Evolutionary conservation across 2,113 vertebrate species (phyloP).

Genomic region (Sakesphorus luctuosus): DNA sequence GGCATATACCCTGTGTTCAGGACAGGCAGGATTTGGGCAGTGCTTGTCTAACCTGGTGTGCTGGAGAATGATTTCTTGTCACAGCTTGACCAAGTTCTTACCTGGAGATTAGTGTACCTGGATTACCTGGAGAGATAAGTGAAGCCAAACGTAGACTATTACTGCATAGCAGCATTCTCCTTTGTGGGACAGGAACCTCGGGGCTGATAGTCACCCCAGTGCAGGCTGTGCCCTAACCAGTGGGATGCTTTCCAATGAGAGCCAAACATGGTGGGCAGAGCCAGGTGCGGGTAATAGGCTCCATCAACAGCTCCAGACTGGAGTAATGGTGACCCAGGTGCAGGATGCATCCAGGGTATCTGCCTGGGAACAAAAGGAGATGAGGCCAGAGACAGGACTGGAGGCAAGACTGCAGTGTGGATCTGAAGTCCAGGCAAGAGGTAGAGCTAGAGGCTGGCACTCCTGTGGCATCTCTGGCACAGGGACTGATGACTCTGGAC

Average conservation of each 20-base stretch:
- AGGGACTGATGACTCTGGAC: neutral
- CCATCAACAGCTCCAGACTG: neutral
- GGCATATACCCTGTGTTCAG: neutral
- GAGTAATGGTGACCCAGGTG: neutral
- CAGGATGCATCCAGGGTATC: neutral
- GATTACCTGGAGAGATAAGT: too few species aligned
- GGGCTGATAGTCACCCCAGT: neutral
- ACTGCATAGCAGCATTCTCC: neutral
- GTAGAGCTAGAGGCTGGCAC: neutral
- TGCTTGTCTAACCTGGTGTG: neutral
- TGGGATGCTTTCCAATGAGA: neutral
- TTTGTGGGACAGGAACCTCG: neutral
- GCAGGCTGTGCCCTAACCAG: neutral
- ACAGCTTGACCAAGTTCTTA: neutral
- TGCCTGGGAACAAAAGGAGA: neutral
- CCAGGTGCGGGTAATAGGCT: neutral
- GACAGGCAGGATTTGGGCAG: neutral
- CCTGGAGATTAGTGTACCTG: neutral
- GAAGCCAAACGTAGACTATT: neutral
- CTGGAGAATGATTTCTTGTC: neutral
- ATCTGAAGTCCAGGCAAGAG: neutral
- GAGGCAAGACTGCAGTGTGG: neutral
- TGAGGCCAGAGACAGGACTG: neutral
- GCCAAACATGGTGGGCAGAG: neutral
- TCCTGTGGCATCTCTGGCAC: neutral